Base-by-base conservation (phyloP, 2,113 vertebrate species). In the Caloenas nicobarica region DNA sequence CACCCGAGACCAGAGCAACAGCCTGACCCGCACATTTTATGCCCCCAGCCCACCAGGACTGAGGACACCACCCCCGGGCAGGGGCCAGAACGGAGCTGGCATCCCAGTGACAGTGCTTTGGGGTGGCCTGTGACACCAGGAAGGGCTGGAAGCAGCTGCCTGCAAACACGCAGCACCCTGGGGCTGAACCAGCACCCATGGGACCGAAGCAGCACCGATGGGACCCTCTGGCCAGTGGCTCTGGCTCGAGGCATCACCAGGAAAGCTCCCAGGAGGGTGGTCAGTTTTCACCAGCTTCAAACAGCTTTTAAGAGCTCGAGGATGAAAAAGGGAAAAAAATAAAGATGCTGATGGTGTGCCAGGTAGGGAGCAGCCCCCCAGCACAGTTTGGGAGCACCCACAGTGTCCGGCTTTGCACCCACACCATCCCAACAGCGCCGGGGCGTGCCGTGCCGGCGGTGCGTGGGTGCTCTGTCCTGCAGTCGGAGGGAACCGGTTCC, bases 1-100 rank as follows among this genome's bases (percentile, higher is more conserved):
- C 53, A 14, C 53, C 19, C 4, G 0, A 19, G 15, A 22, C 33
- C 4, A 1, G n/a, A 15, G 36, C 2, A 0, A 29, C 9, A 5
- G 42, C 42, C 42, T 11, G 36, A 51, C 53, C 54, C 60, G 7
- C 0, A 1, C 10, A 13, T 28, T 29, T 62, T 33, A 33, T 15
- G 28, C 25, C 68, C 53, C 58, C 51, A 29, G 34, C 23, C 29
- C 12, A 8, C 33, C 8, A 1, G n/a, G 31, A 54, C 1, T 7
- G 12, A 66, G 54, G 48, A 57, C 25, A 5, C 23, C 7, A 9
- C 29, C 42, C n/a, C 58, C 3, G 1, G 36, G 34, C 28, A 18
- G 56, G 42, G 42, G 42, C 17, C 42, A 44, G 42, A 44, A 44
- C 42, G 17, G 42, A 44, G 42, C 42, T 44, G 42, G 33, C 31